A percentile compares a stretch with the other conserved stretches of the same genome.
These are phyloP conservation scores for Coenobita brevimanus DNA, from an alignment of 1,140 invertebrate species.

Conservation along the genomic window DNA sequence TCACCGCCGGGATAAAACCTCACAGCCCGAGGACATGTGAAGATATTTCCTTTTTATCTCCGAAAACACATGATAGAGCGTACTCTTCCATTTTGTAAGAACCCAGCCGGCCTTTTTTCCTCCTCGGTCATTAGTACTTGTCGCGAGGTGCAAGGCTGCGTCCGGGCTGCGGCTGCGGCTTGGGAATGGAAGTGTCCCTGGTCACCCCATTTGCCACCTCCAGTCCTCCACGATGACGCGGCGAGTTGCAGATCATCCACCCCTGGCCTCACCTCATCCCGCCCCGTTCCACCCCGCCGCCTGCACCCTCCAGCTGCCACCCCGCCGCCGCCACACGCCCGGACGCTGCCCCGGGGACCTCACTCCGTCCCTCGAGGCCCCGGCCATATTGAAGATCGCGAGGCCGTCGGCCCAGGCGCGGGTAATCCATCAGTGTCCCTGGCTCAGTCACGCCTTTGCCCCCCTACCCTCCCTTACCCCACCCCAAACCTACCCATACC, in stretches of 20 bases:
- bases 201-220: no score
- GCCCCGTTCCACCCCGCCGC: no score
- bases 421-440: constrained; percentile 57
- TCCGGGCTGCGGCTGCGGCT: constrained; percentile 44
- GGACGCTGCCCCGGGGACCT: constrained; percentile 49
- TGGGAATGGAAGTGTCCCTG: neutral
- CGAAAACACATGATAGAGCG: constrained; percentile 70
- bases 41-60: constrained; percentile 70
- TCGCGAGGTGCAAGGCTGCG: constrained; percentile 66
- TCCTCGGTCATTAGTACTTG: constrained; percentile 69
- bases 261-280: neutral
- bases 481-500: no score
- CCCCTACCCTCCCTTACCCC: neutral
- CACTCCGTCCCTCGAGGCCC: constrained; percentile 46
- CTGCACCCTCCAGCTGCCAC: no score
- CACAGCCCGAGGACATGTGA: constrained; percentile 67
- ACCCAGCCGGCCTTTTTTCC: constrained; percentile 68
- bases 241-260: neutral
- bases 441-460: constrained; percentile 51
- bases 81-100: constrained; percentile 70
- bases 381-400: constrained; percentile 62
- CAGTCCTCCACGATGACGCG: neutral
- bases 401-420: constrained; percentile 48
- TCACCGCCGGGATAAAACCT: constrained; percentile 67
- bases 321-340: neutral